phyloP scores from a whole-genome alignment of 2,797 vertebrate species.

The Synaphobranchus kaupii region DNA sequence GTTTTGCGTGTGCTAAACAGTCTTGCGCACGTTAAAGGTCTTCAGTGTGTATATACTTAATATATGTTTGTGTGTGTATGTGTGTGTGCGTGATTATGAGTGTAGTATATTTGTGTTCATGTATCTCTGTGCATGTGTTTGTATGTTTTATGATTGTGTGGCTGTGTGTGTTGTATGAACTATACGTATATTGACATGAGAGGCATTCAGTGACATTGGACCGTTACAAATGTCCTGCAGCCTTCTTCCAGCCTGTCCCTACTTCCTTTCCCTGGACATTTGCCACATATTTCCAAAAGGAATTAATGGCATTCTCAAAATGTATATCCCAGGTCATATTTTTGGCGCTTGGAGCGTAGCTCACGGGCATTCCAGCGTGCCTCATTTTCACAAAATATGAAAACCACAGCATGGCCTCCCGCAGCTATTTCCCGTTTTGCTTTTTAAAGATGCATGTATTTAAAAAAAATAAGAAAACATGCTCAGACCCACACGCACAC shows the following conservation, averaged over 20 bases:
- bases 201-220: not conserved
- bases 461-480: slow-evolving; percentile 53
- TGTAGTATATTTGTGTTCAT: not conserved
- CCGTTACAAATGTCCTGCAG: not conserved
- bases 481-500: not conserved
- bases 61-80: not conserved
- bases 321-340: slow-evolving; percentile 2
- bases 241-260: not conserved
- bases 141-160: not conserved
- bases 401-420: slow-evolving; percentile 70
- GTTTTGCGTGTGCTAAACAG: too few relatives aligned
- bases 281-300: slow-evolving; percentile 10
- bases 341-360: slow-evolving; percentile 45
- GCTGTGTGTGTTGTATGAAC: not conserved
- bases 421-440: slow-evolving; percentile 70
- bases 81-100: not conserved
- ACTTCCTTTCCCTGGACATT: slow-evolving; percentile 14
- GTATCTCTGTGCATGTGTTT: not conserved
- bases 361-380: slow-evolving; percentile 62
- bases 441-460: slow-evolving; percentile 72
- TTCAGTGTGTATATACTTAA: not conserved
- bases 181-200: not conserved
- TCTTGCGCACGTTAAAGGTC: too few relatives aligned
- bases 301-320: slow-evolving; percentile 1
- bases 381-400: slow-evolving; percentile 64